Conservation (phyloP, 2,797 vertebrate species). For the Botia kubotai region DNA sequence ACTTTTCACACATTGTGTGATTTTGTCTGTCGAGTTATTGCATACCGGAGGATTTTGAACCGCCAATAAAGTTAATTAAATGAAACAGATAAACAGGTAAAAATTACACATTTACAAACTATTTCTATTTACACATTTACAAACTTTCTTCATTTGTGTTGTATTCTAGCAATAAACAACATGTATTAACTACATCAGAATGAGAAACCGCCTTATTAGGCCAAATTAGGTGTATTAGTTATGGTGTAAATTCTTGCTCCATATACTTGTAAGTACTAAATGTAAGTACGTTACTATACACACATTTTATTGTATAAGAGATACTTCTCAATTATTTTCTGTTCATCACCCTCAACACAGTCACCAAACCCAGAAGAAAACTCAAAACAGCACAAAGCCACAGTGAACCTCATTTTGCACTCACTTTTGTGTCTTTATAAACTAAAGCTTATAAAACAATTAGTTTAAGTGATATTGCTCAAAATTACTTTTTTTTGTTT, state of each 20-base stretch:
- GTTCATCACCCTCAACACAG: neutral
- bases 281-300: no score
- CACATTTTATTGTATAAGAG: no score
- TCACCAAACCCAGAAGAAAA: neutral
- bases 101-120: constrained; percentile 29
- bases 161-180: neutral
- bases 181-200: neutral
- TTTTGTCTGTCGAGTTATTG: constrained; percentile 43
- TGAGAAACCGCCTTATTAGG: neutral
- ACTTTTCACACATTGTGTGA: constrained; percentile 72
- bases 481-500: no score
- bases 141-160: neutral
- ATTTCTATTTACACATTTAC: constrained; percentile 21
- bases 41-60: neutral
- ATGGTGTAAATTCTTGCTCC: no score
- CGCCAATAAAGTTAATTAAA: neutral
- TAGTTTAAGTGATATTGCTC: no score
- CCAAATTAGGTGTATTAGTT: no score
- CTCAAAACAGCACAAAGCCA: no score
- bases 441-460: no score
- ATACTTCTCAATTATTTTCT: no score
- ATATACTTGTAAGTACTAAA: no score
- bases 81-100: neutral
- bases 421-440: no score
- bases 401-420: no score